Conservation (phyloP, 2,113 vertebrate genomes). For the Verasper variegatus region DNA sequence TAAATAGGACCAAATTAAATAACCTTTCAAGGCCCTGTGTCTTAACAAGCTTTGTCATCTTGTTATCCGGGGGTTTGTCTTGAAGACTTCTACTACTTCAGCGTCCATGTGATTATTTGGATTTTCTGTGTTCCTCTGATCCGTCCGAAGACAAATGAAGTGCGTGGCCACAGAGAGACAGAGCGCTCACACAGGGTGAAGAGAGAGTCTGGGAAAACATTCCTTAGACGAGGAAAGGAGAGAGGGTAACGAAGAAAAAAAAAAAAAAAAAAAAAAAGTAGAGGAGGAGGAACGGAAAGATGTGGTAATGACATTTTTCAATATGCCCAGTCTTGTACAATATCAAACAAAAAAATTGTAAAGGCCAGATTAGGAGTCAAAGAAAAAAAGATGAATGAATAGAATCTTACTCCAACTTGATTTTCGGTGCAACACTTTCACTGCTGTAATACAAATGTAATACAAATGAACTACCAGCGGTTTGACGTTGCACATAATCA, state of each 20-base stretch:
- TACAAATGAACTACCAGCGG: not conserved
- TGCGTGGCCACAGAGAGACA: constrained; percentile 78
- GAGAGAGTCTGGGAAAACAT: constrained; percentile 80
- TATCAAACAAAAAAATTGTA: constrained; percentile 8
- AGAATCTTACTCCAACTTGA: not conserved
- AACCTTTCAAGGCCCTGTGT: constrained; percentile 12
- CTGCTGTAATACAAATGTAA: constrained; percentile 2
- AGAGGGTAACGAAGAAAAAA: constrained; percentile 22
- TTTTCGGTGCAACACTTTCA: not conserved
- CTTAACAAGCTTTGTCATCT: constrained; percentile 61
- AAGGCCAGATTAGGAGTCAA: constrained; percentile 13
- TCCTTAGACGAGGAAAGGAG: constrained; percentile 63
- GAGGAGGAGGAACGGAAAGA: constrained; percentile 48
- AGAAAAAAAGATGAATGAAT: constrained; percentile 8
- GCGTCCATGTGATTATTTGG: constrained; percentile 77
- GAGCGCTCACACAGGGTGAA: constrained; percentile 72
- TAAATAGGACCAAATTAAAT: constrained; percentile 15
- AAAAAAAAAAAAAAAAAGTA: not conserved
- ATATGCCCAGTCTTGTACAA: constrained; percentile 7
- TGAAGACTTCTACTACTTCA: constrained; percentile 55
- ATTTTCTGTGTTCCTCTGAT: constrained; percentile 78
- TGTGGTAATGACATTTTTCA: constrained; percentile 44
- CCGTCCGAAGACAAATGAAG: constrained; percentile 79
- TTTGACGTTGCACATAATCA: constrained; percentile 23
- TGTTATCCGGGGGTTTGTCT: constrained; percentile 69